Evolutionary conservation across 2,113 vertebrate genomes (phyloP), one percentile per base, ranked within the genome.

Genomic region (Brachyhypopomus gauderio): DNA sequence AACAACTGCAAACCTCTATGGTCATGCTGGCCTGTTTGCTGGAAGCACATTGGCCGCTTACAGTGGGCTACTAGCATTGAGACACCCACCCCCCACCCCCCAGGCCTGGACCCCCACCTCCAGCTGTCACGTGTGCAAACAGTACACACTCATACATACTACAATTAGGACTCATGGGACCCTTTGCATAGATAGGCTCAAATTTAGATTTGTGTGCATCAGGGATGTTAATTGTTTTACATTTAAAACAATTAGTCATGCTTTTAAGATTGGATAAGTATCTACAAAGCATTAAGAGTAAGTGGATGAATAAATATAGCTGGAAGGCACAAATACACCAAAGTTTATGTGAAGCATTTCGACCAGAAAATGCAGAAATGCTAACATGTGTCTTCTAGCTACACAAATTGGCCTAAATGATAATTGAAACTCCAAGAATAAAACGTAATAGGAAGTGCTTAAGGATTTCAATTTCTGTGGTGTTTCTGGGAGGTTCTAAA

Each of bases 1-100:
- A 91, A 88, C 87, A 91, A 88, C 88, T 85, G 87, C 86, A 86
- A 90, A 83, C 67, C 87, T 87, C 86, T 84, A 86, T 88, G 86
- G 91, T 91, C 82, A 48, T 80, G 41, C 66, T 81, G 55, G 83
- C 85, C 85, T 88, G 86, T 90, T 90, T 88, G 89, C 88, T 92
- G 87, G 85, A 89, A 89, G 86, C 78, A 86, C 69, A 70, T 82
- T 84, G 72, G 78, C 85, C 85, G 82, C 80, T 83, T 74, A 30
- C 62, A 80, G 74, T 78, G 81, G 78, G 67, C 69, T 80, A 58
- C 73, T 70, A 8, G 30, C 34, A 60, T 63, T 81, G 30, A 81
- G 56, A 70, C 52, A 48, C 79, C 64, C 48, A 66, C 72, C 70
- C 64, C 64, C 60, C 23, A 22, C 22, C 79, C 59, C 27, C 48